Conservation (phyloP, 2,797 vertebrate species). For the Taenioides sp. region DNA sequence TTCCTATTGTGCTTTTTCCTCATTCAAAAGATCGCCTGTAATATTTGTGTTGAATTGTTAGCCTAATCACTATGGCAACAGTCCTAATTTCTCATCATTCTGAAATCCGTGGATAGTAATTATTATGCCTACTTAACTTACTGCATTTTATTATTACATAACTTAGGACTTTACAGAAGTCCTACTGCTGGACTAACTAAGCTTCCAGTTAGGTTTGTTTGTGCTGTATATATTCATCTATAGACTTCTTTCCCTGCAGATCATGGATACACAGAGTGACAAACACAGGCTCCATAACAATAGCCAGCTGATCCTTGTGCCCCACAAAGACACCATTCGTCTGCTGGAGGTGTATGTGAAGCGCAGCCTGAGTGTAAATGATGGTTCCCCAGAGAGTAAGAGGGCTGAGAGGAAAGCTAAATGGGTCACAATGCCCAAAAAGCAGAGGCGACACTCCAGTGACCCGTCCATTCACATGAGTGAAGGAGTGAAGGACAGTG, state of each 20-base stretch:
- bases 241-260: conserved; percentile 1
- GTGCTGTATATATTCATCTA: too few species aligned
- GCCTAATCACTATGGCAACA: too few species aligned
- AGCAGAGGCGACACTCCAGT: conserved; percentile 62
- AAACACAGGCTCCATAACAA: conserved; percentile 15
- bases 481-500: background rate
- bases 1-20: too few species aligned
- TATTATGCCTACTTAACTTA: too few species aligned
- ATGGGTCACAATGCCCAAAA: conserved; percentile 61
- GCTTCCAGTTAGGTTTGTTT: background rate
- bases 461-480: conserved; percentile 61
- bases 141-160: too few species aligned
- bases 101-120: too few species aligned
- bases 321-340: conserved; percentile 75
- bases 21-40: too few species aligned
- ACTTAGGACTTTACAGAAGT: too few species aligned
- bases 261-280: conserved; percentile 52
- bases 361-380: conserved; percentile 78
- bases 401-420: conserved; percentile 34
- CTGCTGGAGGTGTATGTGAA: conserved; percentile 80
- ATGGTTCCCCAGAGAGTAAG: conserved; percentile 22
- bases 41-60: too few species aligned
- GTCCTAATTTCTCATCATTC: too few species aligned
- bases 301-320: conserved; percentile 76
- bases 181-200: too few species aligned